phyloP scores from a whole-genome alignment of 2,113 vertebrate genomes.

The Callorhinus ursinus region DNA sequence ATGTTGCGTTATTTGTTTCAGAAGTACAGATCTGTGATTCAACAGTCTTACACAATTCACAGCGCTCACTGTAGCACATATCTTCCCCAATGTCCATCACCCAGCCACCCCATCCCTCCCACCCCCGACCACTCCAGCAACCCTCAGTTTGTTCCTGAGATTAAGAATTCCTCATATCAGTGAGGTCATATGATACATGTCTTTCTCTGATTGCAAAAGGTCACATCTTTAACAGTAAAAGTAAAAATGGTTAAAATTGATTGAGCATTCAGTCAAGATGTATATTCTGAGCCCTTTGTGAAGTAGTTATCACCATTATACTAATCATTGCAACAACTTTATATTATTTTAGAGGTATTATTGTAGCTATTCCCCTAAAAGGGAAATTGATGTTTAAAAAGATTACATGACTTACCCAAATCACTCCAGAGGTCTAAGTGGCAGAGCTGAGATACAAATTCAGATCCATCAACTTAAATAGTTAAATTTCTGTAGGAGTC shows the following conservation, averaged over 20 bases:
- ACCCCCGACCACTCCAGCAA: too few relatives aligned
- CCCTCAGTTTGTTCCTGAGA: too few relatives aligned
- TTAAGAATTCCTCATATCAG: too few relatives aligned
- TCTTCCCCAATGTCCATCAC: too few relatives aligned
- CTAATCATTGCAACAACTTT: constrained; percentile 13
- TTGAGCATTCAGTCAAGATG: background rate
- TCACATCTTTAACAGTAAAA: background rate
- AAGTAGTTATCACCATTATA: background rate
- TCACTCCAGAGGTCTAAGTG: background rate
- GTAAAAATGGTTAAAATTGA: background rate
- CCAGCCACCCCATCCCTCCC: too few relatives aligned
- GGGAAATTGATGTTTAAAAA: background rate
- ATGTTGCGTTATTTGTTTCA: too few relatives aligned
- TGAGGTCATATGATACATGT: too few relatives aligned
- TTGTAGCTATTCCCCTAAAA: background rate
- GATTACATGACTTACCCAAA: background rate
- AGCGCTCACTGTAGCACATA: too few relatives aligned
- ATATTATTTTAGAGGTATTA: background rate
- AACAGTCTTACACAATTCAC: too few relatives aligned
- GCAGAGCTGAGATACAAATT: background rate
- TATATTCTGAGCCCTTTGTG: background rate
- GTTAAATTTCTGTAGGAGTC: background rate
- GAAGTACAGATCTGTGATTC: too few relatives aligned
- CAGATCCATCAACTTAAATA: background rate
- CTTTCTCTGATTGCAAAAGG: too few relatives aligned